phyloP scores from a whole-genome alignment of 2,113 vertebrate species.

The Poeciliopsis prolifica region DNA sequence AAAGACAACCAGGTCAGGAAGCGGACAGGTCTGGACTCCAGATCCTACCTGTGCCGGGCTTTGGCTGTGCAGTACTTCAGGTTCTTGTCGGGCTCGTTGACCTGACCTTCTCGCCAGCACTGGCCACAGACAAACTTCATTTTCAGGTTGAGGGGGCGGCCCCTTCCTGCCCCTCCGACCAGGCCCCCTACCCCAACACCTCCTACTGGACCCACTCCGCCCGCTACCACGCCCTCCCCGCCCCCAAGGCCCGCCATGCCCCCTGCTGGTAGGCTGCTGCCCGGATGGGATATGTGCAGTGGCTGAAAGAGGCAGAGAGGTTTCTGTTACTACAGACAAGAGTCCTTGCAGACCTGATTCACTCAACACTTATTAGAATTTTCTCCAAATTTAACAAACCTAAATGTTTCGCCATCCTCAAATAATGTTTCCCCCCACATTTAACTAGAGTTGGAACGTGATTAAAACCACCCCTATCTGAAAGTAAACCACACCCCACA shows the following conservation, averaged over 20 bases:
- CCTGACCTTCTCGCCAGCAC: slow-evolving; percentile 96
- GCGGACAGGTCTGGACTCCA: no score
- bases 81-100: slow-evolving; percentile 96
- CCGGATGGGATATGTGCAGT: slow-evolving; percentile 66
- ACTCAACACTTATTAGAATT: no score
- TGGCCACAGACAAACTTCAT: slow-evolving; percentile 99
- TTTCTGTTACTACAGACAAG: background rate
- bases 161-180: slow-evolving; percentile 53
- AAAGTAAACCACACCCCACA: slow-evolving; percentile 55
- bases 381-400: no score
- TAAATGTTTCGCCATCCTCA: no score
- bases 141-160: slow-evolving; percentile 85
- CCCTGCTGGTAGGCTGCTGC: slow-evolving; percentile 51
- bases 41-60: slow-evolving; percentile 90
- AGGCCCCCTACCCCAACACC: slow-evolving; percentile 62
- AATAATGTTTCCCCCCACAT: no score
- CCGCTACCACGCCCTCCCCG: slow-evolving; percentile 59
- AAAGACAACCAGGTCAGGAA: no score
- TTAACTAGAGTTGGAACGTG: background rate
- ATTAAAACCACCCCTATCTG: background rate
- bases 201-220: slow-evolving; percentile 61
- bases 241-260: slow-evolving; percentile 54
- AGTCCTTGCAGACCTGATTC: no score
- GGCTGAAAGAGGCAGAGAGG: slow-evolving; percentile 60
- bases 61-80: slow-evolving; percentile 98